phyloP scores from a whole-genome alignment of 1,140 invertebrate species.

The Drosophila subobscura region DNA sequence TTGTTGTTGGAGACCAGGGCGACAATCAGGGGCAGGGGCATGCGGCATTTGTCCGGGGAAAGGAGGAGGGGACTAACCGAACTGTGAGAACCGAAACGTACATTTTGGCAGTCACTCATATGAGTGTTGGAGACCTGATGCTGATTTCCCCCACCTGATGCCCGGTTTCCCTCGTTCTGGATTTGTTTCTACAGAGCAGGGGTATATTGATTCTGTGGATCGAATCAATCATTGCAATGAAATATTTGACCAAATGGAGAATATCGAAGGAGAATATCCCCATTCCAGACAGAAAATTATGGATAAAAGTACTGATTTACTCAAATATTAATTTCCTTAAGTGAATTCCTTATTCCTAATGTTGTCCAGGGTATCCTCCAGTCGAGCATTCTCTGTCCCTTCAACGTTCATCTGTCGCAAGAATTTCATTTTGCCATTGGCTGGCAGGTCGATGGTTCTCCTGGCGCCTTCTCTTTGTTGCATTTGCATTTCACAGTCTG shows the following conservation, averaged over 20 bases:
- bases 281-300: too few relatives aligned
- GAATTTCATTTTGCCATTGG: conserved; percentile 23
- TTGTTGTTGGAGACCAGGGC: conserved; percentile 12
- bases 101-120: conserved; percentile 79
- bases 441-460: conserved; percentile 39
- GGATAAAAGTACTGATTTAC: too few relatives aligned
- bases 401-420: conserved; percentile 5
- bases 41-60: neutral
- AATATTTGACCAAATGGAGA: too few relatives aligned
- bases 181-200: too few relatives aligned
- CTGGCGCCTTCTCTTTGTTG: conserved; percentile 48
- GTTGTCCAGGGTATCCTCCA: neutral
- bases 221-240: too few relatives aligned
- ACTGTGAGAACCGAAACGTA: conserved; percentile 13
- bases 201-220: too few relatives aligned
- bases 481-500: conserved; percentile 47
- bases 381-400: neutral
- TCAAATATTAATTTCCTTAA: too few relatives aligned
- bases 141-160: neutral
- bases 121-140: conserved; percentile 48
- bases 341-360: too few relatives aligned
- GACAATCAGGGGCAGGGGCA: conserved; percentile 22
- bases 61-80: conserved; percentile 5
- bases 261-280: too few relatives aligned
- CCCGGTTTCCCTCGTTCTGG: too few relatives aligned